Evolutionary conservation across 2,113 vertebrate species (phyloP), one percentile per base, ranked within the genome.

Genomic region (Sapayoa aenigma): DNA sequence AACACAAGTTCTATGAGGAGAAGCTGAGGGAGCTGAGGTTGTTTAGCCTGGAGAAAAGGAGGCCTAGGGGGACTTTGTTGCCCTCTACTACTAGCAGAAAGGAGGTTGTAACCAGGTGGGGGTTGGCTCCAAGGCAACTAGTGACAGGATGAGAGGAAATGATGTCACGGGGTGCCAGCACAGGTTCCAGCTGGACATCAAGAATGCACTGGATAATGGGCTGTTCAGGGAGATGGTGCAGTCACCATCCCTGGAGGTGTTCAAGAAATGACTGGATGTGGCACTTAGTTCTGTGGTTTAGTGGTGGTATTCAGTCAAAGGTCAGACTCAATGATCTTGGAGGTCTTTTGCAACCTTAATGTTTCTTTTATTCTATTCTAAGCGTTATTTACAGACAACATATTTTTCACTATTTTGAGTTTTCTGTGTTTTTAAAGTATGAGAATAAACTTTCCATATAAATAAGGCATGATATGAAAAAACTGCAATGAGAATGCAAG

Each of bases 391-490:
- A 18, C 11, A 91, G 17, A 47, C 5, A 60, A 49, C 5, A 14
- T 35, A 67, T 63, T 84, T 73, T 90, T 50, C n/a, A 60, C 39
- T 55, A 33, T 53, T 84, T 83, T 42, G 13, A 56, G 5, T 30
- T 94, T 68, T 69, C 62, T 25, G 14, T 83, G 25, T 33, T 68
- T 79, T 55, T 66, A 49, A 71, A 71, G 2, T 14, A 21, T 63
- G 17, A 63, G 19, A 88, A 92, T 56, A 35, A 42, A 84, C 9
- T 82, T 77, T 52, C 27, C 5, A 23, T 66, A 55, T 82, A 79
- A 93, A 92, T 89, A 94, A 91, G 23, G 4, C 33, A 85, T 77
- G 11, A 35, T 84, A 87, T 42, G 53, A 93, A 94, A 91, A 93
- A 66, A 27, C 1, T 47, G 9, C 17, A 83, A 16, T 31, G 91